A percentile compares a stretch with the other conserved stretches of the same genome.
Conservation (phyloP, 2,113 vertebrate genomes). For the Marmota monax region DNA sequence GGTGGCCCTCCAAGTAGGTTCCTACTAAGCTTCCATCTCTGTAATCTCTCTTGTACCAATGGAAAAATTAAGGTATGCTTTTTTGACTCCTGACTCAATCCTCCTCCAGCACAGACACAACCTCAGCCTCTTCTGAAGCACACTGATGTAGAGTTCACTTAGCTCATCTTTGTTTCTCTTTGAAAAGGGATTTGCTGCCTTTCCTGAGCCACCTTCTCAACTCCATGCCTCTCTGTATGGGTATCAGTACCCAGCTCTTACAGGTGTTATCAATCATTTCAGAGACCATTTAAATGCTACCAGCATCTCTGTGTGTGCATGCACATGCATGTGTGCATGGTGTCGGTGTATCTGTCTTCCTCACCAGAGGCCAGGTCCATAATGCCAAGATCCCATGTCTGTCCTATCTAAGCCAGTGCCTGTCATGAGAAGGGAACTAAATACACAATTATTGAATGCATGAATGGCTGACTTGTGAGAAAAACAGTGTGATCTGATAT, state of each 20-base stretch:
- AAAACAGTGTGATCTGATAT: neutral
- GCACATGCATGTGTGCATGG: neutral
- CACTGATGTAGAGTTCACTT: neutral
- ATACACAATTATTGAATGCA: neutral
- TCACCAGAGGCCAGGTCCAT: neutral
- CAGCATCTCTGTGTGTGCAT: neutral
- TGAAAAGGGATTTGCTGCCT: neutral
- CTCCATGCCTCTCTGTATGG: neutral
- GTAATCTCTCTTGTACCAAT: neutral
- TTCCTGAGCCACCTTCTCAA: neutral
- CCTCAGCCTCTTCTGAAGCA: neutral
- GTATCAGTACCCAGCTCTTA: neutral
- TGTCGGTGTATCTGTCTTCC: neutral
- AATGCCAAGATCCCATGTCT: neutral
- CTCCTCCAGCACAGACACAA: neutral
- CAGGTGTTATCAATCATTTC: neutral
- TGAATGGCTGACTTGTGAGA: neutral
- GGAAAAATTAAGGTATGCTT: neutral
- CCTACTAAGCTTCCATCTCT: neutral
- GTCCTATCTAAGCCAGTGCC: neutral
- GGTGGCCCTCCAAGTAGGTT: accelerated
- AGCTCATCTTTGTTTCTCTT: neutral
- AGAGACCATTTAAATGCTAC: neutral
- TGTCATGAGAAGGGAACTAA: neutral
- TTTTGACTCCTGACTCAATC: neutral